Conservation (phyloP, 1,140 invertebrate genomes). For the Acyrthosiphon pisum region DNA sequence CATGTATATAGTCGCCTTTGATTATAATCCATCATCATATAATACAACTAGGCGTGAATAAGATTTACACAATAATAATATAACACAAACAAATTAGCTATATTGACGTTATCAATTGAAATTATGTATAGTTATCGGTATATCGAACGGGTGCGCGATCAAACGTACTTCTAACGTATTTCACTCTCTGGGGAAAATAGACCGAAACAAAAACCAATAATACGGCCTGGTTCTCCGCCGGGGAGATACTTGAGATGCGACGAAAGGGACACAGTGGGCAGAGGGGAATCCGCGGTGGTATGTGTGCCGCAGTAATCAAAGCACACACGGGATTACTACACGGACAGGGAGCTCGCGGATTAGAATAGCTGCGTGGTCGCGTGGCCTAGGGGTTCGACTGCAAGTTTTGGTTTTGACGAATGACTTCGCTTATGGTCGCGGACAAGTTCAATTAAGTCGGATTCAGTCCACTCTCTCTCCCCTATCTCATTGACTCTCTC, state of each 20-base stretch:
- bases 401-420: constrained; percentile 51
- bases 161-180: constrained; percentile 5
- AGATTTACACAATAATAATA: not conserved
- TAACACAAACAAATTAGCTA: not conserved
- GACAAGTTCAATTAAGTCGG: constrained; percentile 56
- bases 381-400: not conserved
- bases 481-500: not conserved
- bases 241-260: not conserved
- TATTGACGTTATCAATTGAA: constrained; percentile 33
- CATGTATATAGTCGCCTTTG: not conserved
- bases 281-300: not conserved
- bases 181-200: not conserved
- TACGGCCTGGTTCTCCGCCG: not conserved
- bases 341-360: constrained; percentile 27
- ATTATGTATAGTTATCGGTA: not conserved
- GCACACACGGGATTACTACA: constrained; percentile 41
- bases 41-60: not conserved
- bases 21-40: constrained; percentile 2
- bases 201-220: constrained; percentile 29
- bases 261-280: not conserved
- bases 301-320: constrained; percentile 29
- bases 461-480: not conserved
- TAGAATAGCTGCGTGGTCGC: constrained; percentile 12
- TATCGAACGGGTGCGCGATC: not conserved
- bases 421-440: constrained; percentile 55